phyloP scores from a whole-genome alignment of 2,797 vertebrate genomes.

The Eulemur mongoz region DNA sequence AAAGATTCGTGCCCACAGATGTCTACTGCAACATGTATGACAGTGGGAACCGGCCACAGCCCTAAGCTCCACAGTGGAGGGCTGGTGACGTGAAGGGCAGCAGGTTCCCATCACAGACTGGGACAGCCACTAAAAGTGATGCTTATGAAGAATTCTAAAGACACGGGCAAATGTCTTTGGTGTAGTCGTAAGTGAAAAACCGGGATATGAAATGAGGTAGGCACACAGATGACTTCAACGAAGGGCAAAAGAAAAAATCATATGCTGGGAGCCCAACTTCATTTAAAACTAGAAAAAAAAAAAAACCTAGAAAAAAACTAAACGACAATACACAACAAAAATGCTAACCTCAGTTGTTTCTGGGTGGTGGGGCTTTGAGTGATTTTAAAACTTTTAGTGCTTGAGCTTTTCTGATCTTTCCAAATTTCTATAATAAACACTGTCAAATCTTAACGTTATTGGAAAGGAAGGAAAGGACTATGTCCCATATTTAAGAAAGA shows the following conservation, averaged over 20 bases:
- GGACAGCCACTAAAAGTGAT: background rate
- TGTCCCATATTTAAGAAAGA: background rate
- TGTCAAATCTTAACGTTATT: background rate
- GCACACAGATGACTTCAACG: background rate
- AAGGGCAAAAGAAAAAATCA: background rate
- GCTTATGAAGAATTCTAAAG: background rate
- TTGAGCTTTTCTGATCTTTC: background rate
- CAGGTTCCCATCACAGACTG: fast-evolving
- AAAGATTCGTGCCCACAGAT: fast-evolving
- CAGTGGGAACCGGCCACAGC: background rate
- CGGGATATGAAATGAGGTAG: background rate
- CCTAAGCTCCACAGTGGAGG: background rate
- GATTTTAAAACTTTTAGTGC: background rate
- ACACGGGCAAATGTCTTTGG: background rate
- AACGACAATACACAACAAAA: background rate
- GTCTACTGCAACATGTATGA: fast-evolving
- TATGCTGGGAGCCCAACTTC: background rate
- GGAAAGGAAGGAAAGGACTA: background rate
- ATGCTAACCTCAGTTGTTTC: background rate
- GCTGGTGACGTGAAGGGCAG: fast-evolving
- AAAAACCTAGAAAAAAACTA: background rate
- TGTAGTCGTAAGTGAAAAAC: background rate
- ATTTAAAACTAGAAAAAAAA: background rate
- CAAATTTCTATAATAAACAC: background rate
- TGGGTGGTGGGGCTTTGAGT: background rate